phyloP scores from a whole-genome alignment of 2,113 vertebrate genomes.

The Conger conger region DNA sequence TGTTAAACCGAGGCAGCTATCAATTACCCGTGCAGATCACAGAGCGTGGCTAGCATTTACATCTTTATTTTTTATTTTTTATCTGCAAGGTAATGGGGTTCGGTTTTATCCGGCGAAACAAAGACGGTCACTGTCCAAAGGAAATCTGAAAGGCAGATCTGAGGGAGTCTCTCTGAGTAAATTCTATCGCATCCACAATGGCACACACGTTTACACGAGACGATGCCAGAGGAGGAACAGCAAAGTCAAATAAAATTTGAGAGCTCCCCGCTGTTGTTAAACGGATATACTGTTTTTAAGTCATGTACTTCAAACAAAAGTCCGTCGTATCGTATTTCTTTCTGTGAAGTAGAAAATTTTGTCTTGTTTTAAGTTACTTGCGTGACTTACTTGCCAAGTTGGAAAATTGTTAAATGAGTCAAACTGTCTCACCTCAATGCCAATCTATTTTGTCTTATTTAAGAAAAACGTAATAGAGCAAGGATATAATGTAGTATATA shows the following conservation, averaged over 20 bases:
- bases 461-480: too few relatives aligned
- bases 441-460: too few relatives aligned
- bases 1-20: conserved; percentile 3
- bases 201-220: neutral
- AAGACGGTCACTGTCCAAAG: neutral
- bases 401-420: too few relatives aligned
- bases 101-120: neutral
- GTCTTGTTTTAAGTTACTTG: too few relatives aligned
- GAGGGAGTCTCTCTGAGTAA: too few relatives aligned
- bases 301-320: too few relatives aligned
- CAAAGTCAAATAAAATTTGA: neutral
- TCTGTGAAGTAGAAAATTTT: too few relatives aligned
- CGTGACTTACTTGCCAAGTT: too few relatives aligned
- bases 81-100: neutral
- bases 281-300: too few relatives aligned
- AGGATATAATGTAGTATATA: too few relatives aligned
- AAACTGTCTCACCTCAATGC: too few relatives aligned
- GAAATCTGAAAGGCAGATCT: neutral
- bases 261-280: neutral
- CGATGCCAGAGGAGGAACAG: neutral
- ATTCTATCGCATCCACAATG: neutral
- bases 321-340: too few relatives aligned
- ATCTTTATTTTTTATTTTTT: neutral
- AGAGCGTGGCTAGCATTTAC: neutral
- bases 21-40: neutral